Evolutionary conservation across 2,797 vertebrate species (phyloP).

Genomic region (Hylomyscus alleni): DNA sequence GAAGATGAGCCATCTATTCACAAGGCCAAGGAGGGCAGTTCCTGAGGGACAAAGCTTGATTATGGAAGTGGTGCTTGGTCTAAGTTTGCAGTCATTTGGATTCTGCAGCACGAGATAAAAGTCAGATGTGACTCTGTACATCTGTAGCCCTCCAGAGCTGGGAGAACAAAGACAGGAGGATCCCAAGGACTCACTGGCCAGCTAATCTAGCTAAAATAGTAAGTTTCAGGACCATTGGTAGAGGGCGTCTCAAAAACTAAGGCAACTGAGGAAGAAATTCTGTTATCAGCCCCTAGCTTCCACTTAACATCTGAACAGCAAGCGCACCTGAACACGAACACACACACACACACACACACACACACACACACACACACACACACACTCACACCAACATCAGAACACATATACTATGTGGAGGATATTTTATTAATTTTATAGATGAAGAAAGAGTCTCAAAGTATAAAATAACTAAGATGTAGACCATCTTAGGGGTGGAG

Average conservation of each 20-base stretch:
- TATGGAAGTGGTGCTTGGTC: background rate
- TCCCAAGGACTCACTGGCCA: background rate
- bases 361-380: background rate
- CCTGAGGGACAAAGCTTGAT: background rate
- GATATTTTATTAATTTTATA: background rate
- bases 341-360: background rate
- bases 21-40: background rate
- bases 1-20: background rate
- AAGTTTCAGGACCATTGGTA: background rate
- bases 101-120: background rate
- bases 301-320: background rate
- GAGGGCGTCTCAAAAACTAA: background rate
- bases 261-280: background rate
- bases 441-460: constrained; percentile 35
- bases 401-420: background rate
- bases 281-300: background rate
- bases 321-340: background rate
- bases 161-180: background rate
- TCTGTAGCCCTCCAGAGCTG: background rate
- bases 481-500: background rate
- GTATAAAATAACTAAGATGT: background rate
- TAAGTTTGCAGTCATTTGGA: background rate
- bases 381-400: background rate
- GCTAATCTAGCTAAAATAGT: background rate
- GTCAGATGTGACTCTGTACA: background rate